Evolutionary conservation across 2,888 invertebrate genomes (phyloP).

Genomic region (Pyralis farinalis): DNA sequence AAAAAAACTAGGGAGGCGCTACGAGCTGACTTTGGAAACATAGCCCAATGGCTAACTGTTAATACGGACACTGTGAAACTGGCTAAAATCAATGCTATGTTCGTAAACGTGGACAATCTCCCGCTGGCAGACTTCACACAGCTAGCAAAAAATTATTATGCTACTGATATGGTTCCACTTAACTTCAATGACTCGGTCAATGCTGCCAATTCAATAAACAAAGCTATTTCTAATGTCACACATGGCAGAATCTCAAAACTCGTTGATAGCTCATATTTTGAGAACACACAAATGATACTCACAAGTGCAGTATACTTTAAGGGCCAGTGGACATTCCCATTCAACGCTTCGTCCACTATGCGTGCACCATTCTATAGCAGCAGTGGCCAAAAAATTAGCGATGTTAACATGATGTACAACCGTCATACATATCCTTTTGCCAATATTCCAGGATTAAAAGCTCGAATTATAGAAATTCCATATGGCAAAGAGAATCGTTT

Average conservation of each 20-base stretch:
- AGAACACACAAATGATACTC: constrained; percentile 80
- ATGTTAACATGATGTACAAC: constrained; percentile 89
- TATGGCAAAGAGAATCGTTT: constrained; percentile 80
- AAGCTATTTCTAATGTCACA: constrained; percentile 45
- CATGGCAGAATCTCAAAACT: constrained; percentile 49
- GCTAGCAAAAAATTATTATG: constrained; percentile 35
- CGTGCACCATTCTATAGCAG: constrained; percentile 80
- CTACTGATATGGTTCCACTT: constrained; percentile 39
- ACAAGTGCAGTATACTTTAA: constrained; percentile 86
- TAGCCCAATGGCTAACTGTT: constrained; percentile 48
- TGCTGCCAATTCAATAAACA: constrained; percentile 43
- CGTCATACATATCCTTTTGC: constrained; percentile 80
- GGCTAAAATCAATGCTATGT: constrained; percentile 55
- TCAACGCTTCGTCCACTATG: constrained; percentile 78
- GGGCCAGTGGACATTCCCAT: constrained; percentile 85
- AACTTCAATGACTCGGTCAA: constrained; percentile 40
- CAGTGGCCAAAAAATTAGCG: constrained; percentile 64
- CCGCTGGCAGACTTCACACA: constrained; percentile 38
- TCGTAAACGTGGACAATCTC: constrained; percentile 35
- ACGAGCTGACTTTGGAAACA: constrained; percentile 36
- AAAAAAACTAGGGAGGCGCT: constrained; percentile 24
- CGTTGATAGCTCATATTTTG: constrained; percentile 56
- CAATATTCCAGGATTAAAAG: constrained; percentile 76
- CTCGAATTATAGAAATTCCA: constrained; percentile 84
- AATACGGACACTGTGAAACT: constrained; percentile 55